Evolutionary conservation across 1,140 invertebrate genomes (phyloP).

Genomic region (Hetaerina americana): DNA sequence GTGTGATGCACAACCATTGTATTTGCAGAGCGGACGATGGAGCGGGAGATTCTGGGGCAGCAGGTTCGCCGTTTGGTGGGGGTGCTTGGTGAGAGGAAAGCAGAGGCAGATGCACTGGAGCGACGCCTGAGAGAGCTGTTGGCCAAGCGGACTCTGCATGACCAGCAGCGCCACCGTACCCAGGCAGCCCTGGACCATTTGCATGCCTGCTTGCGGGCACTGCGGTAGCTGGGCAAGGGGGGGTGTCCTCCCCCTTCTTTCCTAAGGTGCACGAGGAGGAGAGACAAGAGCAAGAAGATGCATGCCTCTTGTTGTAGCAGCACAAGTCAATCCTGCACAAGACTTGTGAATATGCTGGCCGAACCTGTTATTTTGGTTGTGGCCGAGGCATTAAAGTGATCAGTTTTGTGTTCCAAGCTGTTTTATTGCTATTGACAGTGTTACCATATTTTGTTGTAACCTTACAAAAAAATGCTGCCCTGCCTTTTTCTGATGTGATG

Average conservation of each 20-base stretch:
- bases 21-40: constrained; percentile 11
- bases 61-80: constrained; percentile 3
- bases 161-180: constrained; percentile 12
- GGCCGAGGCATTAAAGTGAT: not conserved
- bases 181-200: constrained; percentile 13
- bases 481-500: not conserved
- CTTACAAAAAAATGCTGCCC: not conserved
- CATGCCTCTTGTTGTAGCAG: not conserved
- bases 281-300: not conserved
- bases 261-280: not conserved
- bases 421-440: not conserved
- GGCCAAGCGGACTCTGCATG: constrained; percentile 6
- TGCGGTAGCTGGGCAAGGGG: constrained; percentile 12
- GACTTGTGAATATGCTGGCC: not conserved
- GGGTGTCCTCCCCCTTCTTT: not conserved
- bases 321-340: not conserved
- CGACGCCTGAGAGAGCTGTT: constrained; percentile 9
- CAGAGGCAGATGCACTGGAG: constrained; percentile 11
- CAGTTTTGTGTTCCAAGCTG: not conserved
- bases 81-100: constrained; percentile 6
- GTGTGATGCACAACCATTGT: no score
- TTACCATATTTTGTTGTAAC: not conserved
- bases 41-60: constrained; percentile 9
- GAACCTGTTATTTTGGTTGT: not conserved
- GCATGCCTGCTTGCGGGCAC: constrained; percentile 9